These are phyloP conservation scores for Atopsyche davidsoni DNA, from an alignment of 1,140 invertebrate species.

Conservation along the genomic window DNA sequence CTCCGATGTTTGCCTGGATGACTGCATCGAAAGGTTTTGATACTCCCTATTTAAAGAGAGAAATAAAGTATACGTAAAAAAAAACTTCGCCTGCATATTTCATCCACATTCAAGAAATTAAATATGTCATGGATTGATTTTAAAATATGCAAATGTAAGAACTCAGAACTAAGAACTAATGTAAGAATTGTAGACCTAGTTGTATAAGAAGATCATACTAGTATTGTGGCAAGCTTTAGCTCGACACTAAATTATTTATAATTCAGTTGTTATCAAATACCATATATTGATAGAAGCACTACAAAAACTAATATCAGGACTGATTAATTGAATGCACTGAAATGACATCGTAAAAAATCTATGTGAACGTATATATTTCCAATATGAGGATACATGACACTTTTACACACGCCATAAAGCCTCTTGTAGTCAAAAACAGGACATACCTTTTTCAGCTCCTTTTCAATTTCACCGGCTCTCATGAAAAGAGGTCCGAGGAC, in stretches of 20 bases:
- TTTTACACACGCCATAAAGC: too few relatives aligned
- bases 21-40: conserved; percentile 81
- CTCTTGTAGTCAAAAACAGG: neutral
- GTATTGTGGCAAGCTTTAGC: neutral
- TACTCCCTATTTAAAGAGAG: conserved; percentile 46
- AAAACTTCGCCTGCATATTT: too few relatives aligned
- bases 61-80: neutral
- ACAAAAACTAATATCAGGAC: neutral
- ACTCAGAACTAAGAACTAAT: neutral
- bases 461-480: conserved; percentile 69
- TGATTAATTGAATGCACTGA: neutral
- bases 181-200: neutral
- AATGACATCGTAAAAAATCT: neutral
- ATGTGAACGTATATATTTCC: too few relatives aligned
- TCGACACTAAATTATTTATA: too few relatives aligned
- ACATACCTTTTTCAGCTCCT: conserved; percentile 64
- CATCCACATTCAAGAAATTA: too few relatives aligned
- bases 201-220: neutral
- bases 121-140: neutral
- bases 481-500: conserved; percentile 84
- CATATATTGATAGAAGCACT: neutral
- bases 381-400: too few relatives aligned
- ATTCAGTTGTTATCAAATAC: neutral
- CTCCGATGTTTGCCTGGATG: conserved; percentile 92
- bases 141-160: neutral